phyloP scores from a whole-genome alignment of 1,140 invertebrate genomes.

The Trichonephila clavipes region DNA sequence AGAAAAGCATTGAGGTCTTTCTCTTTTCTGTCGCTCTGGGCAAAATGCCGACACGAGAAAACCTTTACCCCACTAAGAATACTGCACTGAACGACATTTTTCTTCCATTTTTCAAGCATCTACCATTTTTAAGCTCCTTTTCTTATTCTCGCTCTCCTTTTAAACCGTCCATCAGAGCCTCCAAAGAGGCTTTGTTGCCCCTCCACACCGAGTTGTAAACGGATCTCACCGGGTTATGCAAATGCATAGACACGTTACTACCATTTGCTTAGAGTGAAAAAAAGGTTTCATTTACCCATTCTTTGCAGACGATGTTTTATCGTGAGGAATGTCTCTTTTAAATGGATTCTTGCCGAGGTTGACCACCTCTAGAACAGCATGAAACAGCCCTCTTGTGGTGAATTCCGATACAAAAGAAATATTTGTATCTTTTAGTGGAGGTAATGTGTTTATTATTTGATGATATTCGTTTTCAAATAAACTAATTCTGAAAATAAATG shows the following conservation, averaged over 20 bases:
- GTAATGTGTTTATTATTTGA: background rate
- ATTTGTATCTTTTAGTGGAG: background rate
- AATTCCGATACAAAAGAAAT: background rate
- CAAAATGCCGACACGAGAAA: slow-evolving; percentile 70
- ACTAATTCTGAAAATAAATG: background rate
- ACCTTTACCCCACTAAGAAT: slow-evolving; percentile 59
- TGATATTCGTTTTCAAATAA: background rate
- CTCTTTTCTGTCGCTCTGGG: slow-evolving; percentile 26
- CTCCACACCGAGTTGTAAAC: slow-evolving; percentile 31
- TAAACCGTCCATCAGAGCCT: slow-evolving; percentile 62
- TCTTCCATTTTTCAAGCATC: slow-evolving; percentile 59
- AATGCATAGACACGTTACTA: slow-evolving; percentile 46
- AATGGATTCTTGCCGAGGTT: slow-evolving; percentile 11
- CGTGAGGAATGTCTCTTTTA: background rate
- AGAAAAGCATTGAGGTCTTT: slow-evolving; percentile 59
- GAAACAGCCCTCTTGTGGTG: background rate
- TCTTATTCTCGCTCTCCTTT: slow-evolving; percentile 40
- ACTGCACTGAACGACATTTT: slow-evolving; percentile 60
- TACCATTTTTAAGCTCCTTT: slow-evolving; percentile 44
- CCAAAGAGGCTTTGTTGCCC: slow-evolving; percentile 59
- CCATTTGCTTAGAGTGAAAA: slow-evolving; percentile 49
- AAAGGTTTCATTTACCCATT: background rate
- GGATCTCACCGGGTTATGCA: slow-evolving; percentile 48
- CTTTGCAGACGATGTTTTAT: background rate
- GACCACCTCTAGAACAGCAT: background rate